phyloP scores from a whole-genome alignment of 2,797 vertebrate species.

The Pyrocephalus nanus region DNA sequence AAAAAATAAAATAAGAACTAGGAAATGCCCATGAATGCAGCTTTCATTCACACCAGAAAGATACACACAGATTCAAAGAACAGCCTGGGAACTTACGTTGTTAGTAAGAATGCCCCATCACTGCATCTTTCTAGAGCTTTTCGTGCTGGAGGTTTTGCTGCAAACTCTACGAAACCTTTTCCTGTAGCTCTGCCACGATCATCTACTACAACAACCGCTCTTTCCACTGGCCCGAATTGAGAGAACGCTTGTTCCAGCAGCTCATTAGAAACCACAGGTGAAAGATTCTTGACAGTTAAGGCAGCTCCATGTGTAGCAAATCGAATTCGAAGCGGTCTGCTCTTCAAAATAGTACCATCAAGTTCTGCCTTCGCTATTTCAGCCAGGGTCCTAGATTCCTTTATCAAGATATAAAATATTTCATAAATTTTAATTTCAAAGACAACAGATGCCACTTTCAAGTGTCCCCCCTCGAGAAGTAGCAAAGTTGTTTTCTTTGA shows the following conservation, averaged over 20 bases:
- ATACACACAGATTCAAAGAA: neutral
- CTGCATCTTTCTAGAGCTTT: constrained; percentile 94
- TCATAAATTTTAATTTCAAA: neutral
- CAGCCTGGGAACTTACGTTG: constrained; percentile 84
- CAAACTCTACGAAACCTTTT: constrained; percentile 94
- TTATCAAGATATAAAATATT: constrained; percentile 60
- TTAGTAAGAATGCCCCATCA: constrained; percentile 93
- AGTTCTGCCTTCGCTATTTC: constrained; percentile 97
- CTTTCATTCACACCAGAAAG: neutral
- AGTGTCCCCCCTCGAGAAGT: accelerated
- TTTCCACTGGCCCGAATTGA: constrained; percentile 93
- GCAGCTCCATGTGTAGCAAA: constrained; percentile 93
- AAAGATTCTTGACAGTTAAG: constrained; percentile 90
- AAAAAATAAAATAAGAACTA: neutral
- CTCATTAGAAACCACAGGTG: constrained; percentile 95
- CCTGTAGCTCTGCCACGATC: constrained; percentile 93
- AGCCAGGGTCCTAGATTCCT: constrained; percentile 95
- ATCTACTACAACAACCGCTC: constrained; percentile 92
- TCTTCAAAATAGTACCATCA: constrained; percentile 91
- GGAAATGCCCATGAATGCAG: neutral
- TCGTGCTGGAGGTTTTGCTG: constrained; percentile 90
- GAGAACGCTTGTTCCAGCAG: constrained; percentile 95
- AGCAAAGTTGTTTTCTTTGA: neutral
- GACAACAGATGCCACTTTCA: neutral
- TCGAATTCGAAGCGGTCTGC: constrained; percentile 90